These are phyloP conservation scores for Ellobium chinense DNA, from an alignment of 2,888 invertebrate species.

Conservation along the genomic window DNA sequence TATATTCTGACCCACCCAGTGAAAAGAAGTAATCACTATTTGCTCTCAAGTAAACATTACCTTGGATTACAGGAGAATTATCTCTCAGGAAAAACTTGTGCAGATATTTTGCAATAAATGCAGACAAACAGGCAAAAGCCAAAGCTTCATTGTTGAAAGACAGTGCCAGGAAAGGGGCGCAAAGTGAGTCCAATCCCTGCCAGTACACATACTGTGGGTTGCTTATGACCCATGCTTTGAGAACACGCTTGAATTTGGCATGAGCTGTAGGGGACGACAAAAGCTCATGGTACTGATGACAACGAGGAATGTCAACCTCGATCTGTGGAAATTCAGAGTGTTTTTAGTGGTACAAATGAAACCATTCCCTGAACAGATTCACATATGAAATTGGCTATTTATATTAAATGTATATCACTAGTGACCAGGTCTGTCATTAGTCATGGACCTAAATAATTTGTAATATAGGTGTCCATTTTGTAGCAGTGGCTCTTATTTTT, in stretches of 20 bases:
- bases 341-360: too few relatives aligned
- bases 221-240: conserved; percentile 97
- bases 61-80: conserved; percentile 96
- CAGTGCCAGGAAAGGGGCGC: conserved; percentile 97
- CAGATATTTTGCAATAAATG: conserved; percentile 97
- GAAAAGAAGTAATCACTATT: too few relatives aligned
- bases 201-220: conserved; percentile 99
- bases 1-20: too few relatives aligned
- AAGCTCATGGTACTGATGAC: conserved; percentile 98
- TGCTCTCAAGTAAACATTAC: too few relatives aligned
- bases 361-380: too few relatives aligned
- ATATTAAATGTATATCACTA: too few relatives aligned
- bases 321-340: conserved; percentile 89
- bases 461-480: too few relatives aligned
- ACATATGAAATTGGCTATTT: too few relatives aligned
- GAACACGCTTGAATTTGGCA: conserved; percentile 91
- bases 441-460: too few relatives aligned
- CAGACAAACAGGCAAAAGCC: conserved; percentile 95
- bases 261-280: conserved; percentile 96
- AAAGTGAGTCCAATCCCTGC: conserved; percentile 98
- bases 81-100: conserved; percentile 98
- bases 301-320: conserved; percentile 99
- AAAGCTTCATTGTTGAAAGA: conserved; percentile 98
- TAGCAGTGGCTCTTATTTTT: too few relatives aligned
- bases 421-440: too few relatives aligned